These are phyloP conservation scores for Anhinga rufa DNA, from an alignment of 2,113 vertebrate species.

Conservation along the genomic window DNA sequence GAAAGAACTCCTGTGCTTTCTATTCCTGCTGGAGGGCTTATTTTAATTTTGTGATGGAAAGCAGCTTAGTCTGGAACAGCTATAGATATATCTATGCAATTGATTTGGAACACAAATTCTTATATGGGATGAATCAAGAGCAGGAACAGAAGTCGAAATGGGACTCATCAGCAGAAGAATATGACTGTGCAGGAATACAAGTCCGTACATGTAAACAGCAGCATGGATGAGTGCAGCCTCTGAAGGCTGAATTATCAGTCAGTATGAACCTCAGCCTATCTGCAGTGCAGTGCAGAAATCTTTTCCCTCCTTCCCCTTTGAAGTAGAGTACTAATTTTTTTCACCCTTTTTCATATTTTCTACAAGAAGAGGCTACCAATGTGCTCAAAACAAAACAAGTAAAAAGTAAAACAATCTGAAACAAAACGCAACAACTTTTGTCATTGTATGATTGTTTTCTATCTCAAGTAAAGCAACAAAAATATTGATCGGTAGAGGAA, in stretches of 20 bases:
- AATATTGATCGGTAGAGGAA: conserved; percentile 41
- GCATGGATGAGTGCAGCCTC: neutral
- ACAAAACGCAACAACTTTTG: neutral
- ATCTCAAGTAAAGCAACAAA: conserved; percentile 36
- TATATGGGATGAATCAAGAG: neutral
- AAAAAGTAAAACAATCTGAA: conserved; percentile 12
- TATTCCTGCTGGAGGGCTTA: neutral
- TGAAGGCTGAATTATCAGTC: neutral
- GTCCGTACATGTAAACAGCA: neutral
- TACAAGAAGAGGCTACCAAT: neutral
- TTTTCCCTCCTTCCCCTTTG: neutral
- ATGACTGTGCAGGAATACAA: neutral
- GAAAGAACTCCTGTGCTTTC: neutral
- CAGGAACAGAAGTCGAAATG: neutral
- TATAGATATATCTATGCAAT: neutral
- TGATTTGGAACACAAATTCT: neutral
- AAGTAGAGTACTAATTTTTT: neutral
- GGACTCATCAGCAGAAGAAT: neutral
- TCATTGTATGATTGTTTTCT: conserved; percentile 25
- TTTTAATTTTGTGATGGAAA: neutral
- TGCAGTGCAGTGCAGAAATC: neutral
- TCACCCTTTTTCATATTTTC: neutral
- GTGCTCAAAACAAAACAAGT: neutral
- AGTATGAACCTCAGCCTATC: neutral
- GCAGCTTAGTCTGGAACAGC: neutral